These are phyloP conservation scores for Seladonia tumulorum DNA, from an alignment of 2,888 invertebrate species.

Conservation along the genomic window DNA sequence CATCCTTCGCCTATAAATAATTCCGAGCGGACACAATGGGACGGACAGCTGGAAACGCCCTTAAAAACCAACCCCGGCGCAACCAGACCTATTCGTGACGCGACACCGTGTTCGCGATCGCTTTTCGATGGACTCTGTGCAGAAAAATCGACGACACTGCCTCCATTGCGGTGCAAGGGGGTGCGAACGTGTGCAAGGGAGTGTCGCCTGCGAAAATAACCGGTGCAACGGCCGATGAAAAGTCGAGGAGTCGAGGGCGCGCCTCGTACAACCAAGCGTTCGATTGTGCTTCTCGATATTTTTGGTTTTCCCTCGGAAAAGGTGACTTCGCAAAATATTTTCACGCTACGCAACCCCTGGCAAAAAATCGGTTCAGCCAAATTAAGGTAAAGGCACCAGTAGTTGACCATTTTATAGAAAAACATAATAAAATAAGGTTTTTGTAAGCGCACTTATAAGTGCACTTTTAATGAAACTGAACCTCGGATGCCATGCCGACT, in stretches of 20 bases:
- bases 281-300: background rate
- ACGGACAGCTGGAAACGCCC: conserved; percentile 74
- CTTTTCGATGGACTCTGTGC: conserved; percentile 74
- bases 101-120: conserved; percentile 64
- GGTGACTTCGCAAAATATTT: too few relatives aligned
- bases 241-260: conserved; percentile 28
- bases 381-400: too few relatives aligned
- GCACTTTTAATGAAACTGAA: too few relatives aligned
- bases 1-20: conserved; percentile 82
- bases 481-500: too few relatives aligned
- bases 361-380: too few relatives aligned
- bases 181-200: background rate
- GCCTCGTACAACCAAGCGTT: background rate
- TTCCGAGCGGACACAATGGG: conserved; percentile 75
- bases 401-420: too few relatives aligned
- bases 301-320: background rate
- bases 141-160: conserved; percentile 7
- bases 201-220: conserved; percentile 41
- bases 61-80: conserved; percentile 70
- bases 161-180: background rate
- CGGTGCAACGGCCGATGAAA: conserved; percentile 30
- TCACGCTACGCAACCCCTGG: too few relatives aligned
- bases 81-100: conserved; percentile 18
- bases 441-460: too few relatives aligned
- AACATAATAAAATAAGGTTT: too few relatives aligned